Evolutionary conservation across 1,140 invertebrate species (phyloP), one percentile per base, ranked within the genome.

Genomic region (Dysdera silvatica): DNA sequence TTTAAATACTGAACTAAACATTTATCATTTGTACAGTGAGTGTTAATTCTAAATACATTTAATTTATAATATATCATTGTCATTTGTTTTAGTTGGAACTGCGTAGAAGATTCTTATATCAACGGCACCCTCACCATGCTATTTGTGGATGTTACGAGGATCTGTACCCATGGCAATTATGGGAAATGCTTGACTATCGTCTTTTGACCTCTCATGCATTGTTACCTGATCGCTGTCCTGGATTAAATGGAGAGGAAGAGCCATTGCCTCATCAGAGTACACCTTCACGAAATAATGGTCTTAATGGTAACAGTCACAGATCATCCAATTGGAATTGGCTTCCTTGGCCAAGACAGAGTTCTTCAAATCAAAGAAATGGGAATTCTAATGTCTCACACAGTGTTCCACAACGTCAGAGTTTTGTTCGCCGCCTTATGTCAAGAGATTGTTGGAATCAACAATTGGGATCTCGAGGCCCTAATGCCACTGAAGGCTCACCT

Each of bases 141-240:
- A 80, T 82, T 67, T 87, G 85, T 68, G 84, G 83, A 68, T 88
- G 85, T 69, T 87, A 85, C 67, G 82, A 86, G 23, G 85, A 87
- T 35, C 67, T 68, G 71, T 76, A 74, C 70, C 77, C 70, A 2
- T 73, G 71, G 59, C 72, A 69, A 29, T 56, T 68, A 69, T 80
- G 78, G 78, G 79, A 71, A 69, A 72, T 66, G 71, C 73, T 72
- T 54, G 73, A 74, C 33, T 60, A 63, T 33, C n/a, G 61, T 23
- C 41, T 56, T 41, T 26, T 63, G 23, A 26, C 32, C 16, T 8
- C 37, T n/a, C 54, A 43, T 31, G 14, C 18, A 29, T 56, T 37
- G 31, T 33, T 4, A 28, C 29, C n/a, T 28, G 20, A 2, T 23
- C 45, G 1, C 45, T 23, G 12, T 12, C 45, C 12, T 12, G n/a